These are phyloP conservation scores for Tridacna crocea DNA, from an alignment of 2,888 invertebrate genomes.

Conservation along the genomic window DNA sequence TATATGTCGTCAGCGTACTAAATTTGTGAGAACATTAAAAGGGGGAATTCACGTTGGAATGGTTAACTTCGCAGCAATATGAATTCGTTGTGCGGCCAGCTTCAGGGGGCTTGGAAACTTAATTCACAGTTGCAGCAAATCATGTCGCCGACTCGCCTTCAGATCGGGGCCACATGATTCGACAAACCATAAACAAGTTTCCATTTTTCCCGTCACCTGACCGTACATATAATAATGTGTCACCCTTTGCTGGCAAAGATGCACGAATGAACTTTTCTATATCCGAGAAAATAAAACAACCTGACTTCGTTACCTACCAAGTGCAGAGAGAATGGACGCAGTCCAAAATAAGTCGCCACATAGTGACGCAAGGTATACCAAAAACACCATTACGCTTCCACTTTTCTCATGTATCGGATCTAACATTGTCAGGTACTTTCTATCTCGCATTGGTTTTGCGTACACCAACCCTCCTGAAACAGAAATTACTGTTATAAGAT, in stretches of 20 bases:
- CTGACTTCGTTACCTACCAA: conserved; percentile 66
- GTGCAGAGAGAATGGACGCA: conserved; percentile 79
- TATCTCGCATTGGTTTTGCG: conserved; percentile 79
- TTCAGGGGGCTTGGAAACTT: too few relatives aligned
- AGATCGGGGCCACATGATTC: too few relatives aligned
- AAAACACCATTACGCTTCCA: conserved; percentile 70
- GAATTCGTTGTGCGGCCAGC: too few relatives aligned
- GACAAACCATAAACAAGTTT: too few relatives aligned
- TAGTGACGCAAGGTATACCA: conserved; percentile 76
- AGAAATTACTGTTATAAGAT: neutral
- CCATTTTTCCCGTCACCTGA: too few relatives aligned
- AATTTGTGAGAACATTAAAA: too few relatives aligned
- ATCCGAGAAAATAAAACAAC: neutral
- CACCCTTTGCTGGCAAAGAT: too few relatives aligned
- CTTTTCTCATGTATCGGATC: conserved; percentile 78
- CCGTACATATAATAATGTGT: too few relatives aligned
- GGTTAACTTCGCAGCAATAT: too few relatives aligned
- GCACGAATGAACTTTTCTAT: neutral
- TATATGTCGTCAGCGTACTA: too few relatives aligned
- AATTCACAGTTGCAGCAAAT: neutral
- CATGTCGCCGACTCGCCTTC: too few relatives aligned
- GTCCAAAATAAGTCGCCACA: conserved; percentile 81
- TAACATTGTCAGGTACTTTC: conserved; percentile 79
- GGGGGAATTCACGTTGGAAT: too few relatives aligned
- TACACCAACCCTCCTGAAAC: conserved; percentile 76